Conservation (phyloP, 2,797 vertebrate genomes). For the Glossophaga mutica region DNA sequence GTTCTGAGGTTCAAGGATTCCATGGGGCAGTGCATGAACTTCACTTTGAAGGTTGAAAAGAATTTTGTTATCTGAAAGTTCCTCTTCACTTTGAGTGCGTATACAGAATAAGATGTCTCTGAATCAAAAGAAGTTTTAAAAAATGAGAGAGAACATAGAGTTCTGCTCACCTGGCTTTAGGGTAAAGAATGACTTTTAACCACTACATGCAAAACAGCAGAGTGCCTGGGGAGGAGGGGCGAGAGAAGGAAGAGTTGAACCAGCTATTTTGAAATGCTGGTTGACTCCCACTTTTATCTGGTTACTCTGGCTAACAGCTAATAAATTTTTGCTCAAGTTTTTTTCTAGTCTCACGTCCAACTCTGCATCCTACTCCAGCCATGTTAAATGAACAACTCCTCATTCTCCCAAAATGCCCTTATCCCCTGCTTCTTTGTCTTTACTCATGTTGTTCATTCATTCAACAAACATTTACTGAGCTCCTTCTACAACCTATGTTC, state of each 20-base stretch:
- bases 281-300: background rate
- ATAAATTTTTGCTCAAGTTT: background rate
- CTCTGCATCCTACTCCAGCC: background rate
- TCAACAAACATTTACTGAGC: background rate
- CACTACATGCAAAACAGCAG: background rate
- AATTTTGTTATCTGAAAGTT: background rate
- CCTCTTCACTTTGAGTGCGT: background rate
- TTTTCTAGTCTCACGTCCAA: background rate
- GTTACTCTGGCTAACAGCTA: background rate
- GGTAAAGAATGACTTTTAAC: background rate
- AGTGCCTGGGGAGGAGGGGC: background rate
- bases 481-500: background rate
- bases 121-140: background rate
- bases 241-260: background rate
- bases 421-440: background rate
- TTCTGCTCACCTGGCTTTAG: background rate
- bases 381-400: background rate
- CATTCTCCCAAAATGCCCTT: background rate
- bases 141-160: background rate
- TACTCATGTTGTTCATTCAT: background rate
- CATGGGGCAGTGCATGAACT: background rate
- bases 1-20: background rate
- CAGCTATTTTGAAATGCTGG: background rate
- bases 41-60: background rate
- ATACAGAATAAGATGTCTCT: background rate